Conservation (phyloP, 2,797 vertebrate genomes). For the Galaxias olidus region DNA sequence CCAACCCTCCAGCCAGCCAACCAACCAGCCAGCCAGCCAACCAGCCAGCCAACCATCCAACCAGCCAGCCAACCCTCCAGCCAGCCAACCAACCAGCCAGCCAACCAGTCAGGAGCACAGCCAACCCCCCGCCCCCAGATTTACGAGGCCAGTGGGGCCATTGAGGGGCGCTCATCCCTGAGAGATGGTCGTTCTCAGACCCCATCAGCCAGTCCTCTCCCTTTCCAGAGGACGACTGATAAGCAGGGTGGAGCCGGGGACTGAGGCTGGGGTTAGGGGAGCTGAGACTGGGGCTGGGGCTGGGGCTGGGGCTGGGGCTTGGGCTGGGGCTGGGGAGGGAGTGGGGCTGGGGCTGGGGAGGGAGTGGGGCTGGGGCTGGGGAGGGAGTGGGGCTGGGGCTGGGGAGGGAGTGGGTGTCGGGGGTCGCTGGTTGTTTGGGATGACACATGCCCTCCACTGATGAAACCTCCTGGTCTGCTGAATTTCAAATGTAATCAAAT, state of each 20-base stretch:
- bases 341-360: neutral
- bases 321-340: neutral
- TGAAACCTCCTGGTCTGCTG: constrained; percentile 9
- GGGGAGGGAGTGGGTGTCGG: neutral
- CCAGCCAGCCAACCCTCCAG: neutral
- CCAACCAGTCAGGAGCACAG: too few relatives aligned
- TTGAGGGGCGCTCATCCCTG: constrained; percentile 11
- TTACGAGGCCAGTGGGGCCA: constrained; percentile 36
- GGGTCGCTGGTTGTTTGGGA: constrained; percentile 2
- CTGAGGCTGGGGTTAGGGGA: neutral
- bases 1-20: too few relatives aligned
- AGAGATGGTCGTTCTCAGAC: constrained; percentile 25
- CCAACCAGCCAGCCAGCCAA: too few relatives aligned
- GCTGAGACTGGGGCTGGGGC: too few relatives aligned
- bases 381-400: neutral
- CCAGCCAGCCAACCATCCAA: neutral
- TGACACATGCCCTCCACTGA: constrained; percentile 30
- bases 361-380: neutral
- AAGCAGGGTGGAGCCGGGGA: neutral
- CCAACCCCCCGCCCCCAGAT: constrained; percentile 46
- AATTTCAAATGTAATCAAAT: constrained; percentile 39
- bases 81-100: too few relatives aligned
- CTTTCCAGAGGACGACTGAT: neutral
- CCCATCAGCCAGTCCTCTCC: constrained; percentile 11
- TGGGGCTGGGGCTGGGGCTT: neutral